Conservation (phyloP, 2,888 invertebrate genomes). For the Netelia virgata region DNA sequence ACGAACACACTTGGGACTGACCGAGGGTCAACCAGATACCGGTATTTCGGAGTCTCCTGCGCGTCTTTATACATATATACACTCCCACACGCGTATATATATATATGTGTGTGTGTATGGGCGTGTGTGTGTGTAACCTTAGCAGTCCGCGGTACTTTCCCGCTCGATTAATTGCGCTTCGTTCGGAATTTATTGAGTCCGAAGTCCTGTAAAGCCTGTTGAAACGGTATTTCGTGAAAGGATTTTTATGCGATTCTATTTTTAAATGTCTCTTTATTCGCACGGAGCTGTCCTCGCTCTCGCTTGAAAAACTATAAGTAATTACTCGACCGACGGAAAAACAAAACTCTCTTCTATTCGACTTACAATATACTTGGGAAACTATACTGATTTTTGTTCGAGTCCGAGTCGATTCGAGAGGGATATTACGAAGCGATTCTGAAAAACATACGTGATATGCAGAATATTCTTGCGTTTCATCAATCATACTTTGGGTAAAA, state of each 20-base stretch:
- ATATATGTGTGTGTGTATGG: too few species aligned
- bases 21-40: constrained; percentile 81
- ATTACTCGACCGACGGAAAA: not conserved
- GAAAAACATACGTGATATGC: not conserved
- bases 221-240: constrained; percentile 75
- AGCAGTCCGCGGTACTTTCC: constrained; percentile 74
- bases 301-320: not conserved
- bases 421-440: not conserved
- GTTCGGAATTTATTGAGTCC: constrained; percentile 80
- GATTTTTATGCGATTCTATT: not conserved
- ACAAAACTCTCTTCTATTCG: too few species aligned
- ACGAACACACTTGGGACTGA: constrained; percentile 73
- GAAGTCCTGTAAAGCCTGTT: constrained; percentile 69
- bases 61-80: constrained; percentile 12
- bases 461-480: constrained; percentile 15
- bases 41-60: constrained; percentile 61
- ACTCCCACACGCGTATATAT: not conserved
- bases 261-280: not conserved
- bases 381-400: not conserved
- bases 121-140: constrained; percentile 57
- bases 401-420: not conserved
- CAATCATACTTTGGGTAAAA: constrained; percentile 16
- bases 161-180: constrained; percentile 81
- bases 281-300: not conserved
- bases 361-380: not conserved